phyloP scores from a whole-genome alignment of 2,888 invertebrate genomes.

The Caenorhabditis sp. region DNA sequence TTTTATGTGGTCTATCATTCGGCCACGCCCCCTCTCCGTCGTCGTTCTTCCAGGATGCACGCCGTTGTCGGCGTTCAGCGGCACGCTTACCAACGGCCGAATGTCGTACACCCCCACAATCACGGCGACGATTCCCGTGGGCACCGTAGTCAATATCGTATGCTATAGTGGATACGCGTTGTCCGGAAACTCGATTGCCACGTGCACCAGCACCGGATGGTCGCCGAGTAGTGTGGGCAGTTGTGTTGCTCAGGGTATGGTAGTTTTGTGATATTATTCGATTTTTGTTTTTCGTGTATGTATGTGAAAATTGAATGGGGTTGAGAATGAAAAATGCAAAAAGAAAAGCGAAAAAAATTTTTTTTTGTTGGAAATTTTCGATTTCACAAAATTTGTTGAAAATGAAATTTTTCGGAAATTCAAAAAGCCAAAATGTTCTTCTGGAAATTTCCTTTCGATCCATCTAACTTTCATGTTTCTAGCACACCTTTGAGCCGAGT shows the following conservation, averaged over 20 bases:
- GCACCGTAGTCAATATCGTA: constrained; percentile 68
- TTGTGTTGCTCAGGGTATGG: constrained; percentile 60
- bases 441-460: no score
- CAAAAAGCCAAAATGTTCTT: no score
- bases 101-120: constrained; percentile 65
- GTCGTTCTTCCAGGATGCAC: constrained; percentile 68
- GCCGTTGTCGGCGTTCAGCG: constrained; percentile 60
- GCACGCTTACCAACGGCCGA: constrained; percentile 62
- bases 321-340: no score
- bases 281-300: neutral
- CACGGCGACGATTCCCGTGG: constrained; percentile 61
- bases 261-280: neutral
- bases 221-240: constrained; percentile 64
- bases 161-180: constrained; percentile 70
- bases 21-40: neutral
- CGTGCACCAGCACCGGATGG: constrained; percentile 70
- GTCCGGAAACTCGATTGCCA: constrained; percentile 54
- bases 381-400: no score
- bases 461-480: no score
- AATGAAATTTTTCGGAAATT: no score
- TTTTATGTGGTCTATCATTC: neutral
- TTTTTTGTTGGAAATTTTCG: no score
- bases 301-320: no score
- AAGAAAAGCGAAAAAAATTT: no score
- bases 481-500: no score